phyloP scores from a whole-genome alignment of 2,797 vertebrate genomes.

The Borostomias antarcticus region DNA sequence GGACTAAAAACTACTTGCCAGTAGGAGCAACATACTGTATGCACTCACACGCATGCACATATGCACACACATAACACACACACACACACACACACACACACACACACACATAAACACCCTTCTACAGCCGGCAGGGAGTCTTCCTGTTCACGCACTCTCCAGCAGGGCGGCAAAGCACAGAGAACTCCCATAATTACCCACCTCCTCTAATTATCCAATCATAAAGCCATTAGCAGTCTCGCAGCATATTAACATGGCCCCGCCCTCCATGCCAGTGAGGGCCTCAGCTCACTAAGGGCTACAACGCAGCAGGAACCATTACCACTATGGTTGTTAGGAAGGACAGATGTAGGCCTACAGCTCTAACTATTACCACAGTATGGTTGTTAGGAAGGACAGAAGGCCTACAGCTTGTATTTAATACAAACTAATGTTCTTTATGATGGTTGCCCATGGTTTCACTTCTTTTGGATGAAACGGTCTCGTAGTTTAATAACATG shows the following conservation, averaged over 20 bases:
- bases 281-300: conserved; percentile 33
- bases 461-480: too few species aligned
- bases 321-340: neutral
- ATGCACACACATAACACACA: too few species aligned
- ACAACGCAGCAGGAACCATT: neutral
- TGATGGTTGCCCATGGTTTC: too few species aligned
- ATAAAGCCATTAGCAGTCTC: conserved; percentile 83
- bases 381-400: too few species aligned
- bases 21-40: conserved; percentile 64
- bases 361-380: too few species aligned
- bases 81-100: conserved; percentile 66
- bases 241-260: conserved; percentile 81
- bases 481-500: too few species aligned
- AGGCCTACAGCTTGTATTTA: too few species aligned
- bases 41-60: conserved; percentile 16
- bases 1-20: conserved; percentile 57
- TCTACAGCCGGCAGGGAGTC: conserved; percentile 70
- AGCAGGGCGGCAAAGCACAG: conserved; percentile 64
- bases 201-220: conserved; percentile 84
- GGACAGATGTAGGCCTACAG: too few species aligned
- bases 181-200: conserved; percentile 76
- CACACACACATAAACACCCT: conserved; percentile 43
- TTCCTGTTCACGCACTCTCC: conserved; percentile 72
- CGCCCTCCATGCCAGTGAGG: conserved; percentile 68
- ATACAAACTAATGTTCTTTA: too few species aligned